phyloP scores from a whole-genome alignment of 2,797 vertebrate genomes.

The Gymnoscopelus braueri region DNA sequence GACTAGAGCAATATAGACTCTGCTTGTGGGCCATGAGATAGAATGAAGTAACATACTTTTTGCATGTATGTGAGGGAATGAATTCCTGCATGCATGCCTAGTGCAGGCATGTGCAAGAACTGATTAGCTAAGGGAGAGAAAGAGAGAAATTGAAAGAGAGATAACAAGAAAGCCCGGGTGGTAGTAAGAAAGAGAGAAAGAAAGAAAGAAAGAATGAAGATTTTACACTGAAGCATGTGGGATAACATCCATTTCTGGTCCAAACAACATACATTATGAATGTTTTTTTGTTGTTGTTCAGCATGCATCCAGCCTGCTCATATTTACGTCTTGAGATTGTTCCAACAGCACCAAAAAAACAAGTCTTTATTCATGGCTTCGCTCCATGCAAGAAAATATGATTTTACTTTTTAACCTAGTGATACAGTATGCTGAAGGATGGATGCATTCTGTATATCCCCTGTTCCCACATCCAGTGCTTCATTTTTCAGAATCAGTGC shows the following conservation, averaged over 20 bases:
- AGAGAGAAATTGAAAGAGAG: conserved; percentile 13
- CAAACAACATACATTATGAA: conserved; percentile 57
- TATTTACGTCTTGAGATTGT: conserved; percentile 9
- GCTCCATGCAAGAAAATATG: not conserved
- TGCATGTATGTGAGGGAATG: not conserved
- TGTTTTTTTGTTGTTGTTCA: conserved; percentile 28
- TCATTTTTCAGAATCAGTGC: not conserved
- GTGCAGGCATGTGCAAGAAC: not conserved
- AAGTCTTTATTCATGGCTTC: conserved; percentile 11
- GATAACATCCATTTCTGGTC: conserved; percentile 43
- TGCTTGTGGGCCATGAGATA: conserved; percentile 16
- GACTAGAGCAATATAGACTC: conserved; percentile 35
- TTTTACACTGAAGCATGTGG: conserved; percentile 34
- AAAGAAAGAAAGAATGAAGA: conserved; percentile 12
- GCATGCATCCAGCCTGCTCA: conserved; percentile 13
- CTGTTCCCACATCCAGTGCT: not conserved
- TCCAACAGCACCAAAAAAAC: conserved; percentile 3
- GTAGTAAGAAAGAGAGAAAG: not conserved
- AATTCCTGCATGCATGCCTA: too few relatives aligned
- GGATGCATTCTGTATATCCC: conserved; percentile 6
- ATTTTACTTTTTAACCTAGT: conserved; percentile 9
- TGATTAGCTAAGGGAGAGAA: conserved; percentile 11
- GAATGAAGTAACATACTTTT: conserved; percentile 20
- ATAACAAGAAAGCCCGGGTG: conserved; percentile 20
- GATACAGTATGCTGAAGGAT: not conserved